These are phyloP conservation scores for Nephrotoma flavescens DNA, from an alignment of 2,888 invertebrate genomes.

Conservation along the genomic window DNA sequence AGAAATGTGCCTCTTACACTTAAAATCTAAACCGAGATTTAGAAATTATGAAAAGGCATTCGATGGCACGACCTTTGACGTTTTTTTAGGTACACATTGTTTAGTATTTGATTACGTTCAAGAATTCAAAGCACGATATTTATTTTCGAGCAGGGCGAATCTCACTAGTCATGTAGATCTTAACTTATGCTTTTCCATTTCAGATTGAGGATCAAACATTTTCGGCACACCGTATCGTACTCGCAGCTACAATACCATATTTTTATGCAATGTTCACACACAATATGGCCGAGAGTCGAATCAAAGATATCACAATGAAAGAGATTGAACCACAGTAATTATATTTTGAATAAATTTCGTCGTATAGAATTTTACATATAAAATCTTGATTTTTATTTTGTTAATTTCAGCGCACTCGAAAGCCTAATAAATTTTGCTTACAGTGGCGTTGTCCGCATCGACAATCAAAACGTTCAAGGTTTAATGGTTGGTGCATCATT, in stretches of 20 bases:
- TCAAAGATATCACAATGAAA: conserved; percentile 65
- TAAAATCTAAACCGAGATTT: no score
- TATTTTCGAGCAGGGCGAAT: no score
- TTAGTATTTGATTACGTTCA: no score
- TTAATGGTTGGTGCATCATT: conserved; percentile 75
- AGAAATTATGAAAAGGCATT: no score
- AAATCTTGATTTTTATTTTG: conserved; percentile 7
- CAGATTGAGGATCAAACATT: conserved; percentile 64
- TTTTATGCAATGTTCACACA: conserved; percentile 83
- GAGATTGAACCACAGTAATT: conserved; percentile 63
- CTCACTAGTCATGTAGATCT: background rate
- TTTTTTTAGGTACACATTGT: no score
- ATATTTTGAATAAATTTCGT: conserved; percentile 6
- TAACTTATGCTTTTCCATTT: conserved; percentile 11
- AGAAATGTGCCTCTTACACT: no score
- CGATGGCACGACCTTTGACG: no score
- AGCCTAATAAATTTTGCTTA: conserved; percentile 75
- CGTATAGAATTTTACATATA: background rate
- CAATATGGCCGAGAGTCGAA: conserved; percentile 74
- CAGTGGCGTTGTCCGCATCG: conserved; percentile 60
- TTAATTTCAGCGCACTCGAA: conserved; percentile 52
- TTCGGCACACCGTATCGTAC: conserved; percentile 66
- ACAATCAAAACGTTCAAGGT: conserved; percentile 66
- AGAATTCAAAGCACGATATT: no score
- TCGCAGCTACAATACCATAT: conserved; percentile 77